Evolutionary conservation across 2,113 vertebrate species (phyloP).

Genomic region (Melospiza georgiana): DNA sequence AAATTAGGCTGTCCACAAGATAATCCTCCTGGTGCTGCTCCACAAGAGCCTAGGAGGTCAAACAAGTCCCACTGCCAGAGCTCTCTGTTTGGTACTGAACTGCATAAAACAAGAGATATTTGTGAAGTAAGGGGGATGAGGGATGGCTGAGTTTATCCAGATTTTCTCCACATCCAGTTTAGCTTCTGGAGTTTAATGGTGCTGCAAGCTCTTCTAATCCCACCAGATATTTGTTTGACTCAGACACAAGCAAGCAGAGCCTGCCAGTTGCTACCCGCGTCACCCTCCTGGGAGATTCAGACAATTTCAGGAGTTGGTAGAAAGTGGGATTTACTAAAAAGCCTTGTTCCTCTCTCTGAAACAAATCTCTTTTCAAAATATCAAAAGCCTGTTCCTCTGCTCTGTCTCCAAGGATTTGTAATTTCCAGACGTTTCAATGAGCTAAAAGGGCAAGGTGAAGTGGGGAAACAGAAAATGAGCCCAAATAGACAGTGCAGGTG

Average conservation of each 20-base stretch:
- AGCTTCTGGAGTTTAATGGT: not conserved
- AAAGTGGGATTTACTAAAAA: slow-evolving; percentile 11
- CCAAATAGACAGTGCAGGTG: not conserved
- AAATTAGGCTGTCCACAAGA: not conserved
- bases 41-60: not conserved
- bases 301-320: not conserved
- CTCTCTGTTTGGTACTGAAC: not conserved
- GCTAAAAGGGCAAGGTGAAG: not conserved
- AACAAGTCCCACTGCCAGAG: not conserved
- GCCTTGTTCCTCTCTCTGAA: not conserved
- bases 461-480: not conserved
- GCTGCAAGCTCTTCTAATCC: not conserved
- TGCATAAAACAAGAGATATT: not conserved
- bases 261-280: not conserved
- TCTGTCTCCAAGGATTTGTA: not conserved
- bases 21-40: not conserved
- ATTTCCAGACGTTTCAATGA: not conserved
- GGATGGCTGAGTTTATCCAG: not conserved
- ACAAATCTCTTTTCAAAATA: not conserved
- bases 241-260: not conserved
- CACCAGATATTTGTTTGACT: not conserved
- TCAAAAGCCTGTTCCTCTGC: not conserved
- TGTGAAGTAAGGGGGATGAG: not conserved
- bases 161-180: not conserved
- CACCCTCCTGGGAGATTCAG: not conserved